phyloP scores from a whole-genome alignment of 2,797 vertebrate genomes.

The Smutsia temminckii region DNA sequence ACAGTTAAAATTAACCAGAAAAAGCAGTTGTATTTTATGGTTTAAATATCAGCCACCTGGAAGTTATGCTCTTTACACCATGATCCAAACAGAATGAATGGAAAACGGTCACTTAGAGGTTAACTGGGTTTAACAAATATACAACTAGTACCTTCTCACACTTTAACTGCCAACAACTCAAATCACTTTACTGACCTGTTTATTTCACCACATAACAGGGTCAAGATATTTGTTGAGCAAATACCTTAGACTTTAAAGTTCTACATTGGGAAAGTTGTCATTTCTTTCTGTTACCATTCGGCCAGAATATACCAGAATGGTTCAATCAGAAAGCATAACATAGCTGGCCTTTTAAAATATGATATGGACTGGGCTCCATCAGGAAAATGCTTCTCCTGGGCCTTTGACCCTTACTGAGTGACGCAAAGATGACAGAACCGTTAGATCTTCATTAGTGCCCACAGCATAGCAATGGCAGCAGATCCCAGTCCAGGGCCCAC shows the following conservation, averaged over 20 bases:
- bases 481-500: background rate
- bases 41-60: background rate
- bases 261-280: background rate
- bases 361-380: background rate
- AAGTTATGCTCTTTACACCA: constrained; percentile 4
- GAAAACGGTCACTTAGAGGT: background rate
- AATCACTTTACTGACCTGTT: constrained; percentile 20
- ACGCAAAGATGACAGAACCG: background rate
- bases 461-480: background rate
- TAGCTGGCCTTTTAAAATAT: background rate
- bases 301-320: background rate
- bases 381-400: background rate
- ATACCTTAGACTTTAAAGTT: background rate
- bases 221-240: constrained; percentile 13
- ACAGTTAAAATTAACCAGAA: background rate
- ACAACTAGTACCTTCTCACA: background rate
- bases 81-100: constrained; percentile 5
- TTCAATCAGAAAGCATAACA: background rate
- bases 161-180: background rate
- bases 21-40: background rate
- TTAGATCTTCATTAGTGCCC: background rate
- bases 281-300: background rate
- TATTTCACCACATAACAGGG: background rate
- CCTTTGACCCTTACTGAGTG: background rate
- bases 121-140: background rate